Conservation (phyloP, 2,888 invertebrate species). For the Aphodius sticticus region DNA sequence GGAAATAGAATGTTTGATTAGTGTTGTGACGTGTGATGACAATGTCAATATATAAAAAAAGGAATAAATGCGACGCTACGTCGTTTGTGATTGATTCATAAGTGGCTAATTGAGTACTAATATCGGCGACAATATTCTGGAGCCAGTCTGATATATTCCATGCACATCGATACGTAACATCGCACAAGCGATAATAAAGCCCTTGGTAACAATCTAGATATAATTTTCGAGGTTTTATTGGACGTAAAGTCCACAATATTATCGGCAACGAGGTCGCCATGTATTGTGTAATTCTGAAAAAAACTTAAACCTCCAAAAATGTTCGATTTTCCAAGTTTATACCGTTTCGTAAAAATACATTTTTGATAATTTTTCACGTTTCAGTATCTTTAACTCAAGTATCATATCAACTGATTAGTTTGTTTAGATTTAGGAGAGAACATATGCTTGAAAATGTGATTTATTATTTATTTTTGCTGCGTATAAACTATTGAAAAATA, state of each 20-base stretch:
- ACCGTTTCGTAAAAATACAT: no score
- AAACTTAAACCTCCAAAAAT: background rate
- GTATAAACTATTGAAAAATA: no score
- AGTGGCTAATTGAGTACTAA: constrained; percentile 9
- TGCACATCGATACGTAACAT: constrained; percentile 9
- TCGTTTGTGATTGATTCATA: background rate
- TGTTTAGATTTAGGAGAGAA: no score
- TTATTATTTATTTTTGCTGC: no score
- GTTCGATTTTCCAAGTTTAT: background rate
- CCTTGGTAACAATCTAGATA: background rate
- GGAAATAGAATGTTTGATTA: background rate
- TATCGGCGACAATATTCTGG: background rate
- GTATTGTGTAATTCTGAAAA: background rate
- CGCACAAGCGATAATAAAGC: background rate
- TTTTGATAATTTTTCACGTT: no score
- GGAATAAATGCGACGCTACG: background rate
- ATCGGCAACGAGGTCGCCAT: background rate
- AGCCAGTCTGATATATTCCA: constrained; percentile 25
- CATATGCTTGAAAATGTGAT: no score
- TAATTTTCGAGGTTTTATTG: background rate
- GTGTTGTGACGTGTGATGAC: background rate
- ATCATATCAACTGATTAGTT: no score
- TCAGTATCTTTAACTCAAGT: no score
- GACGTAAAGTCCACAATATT: background rate
- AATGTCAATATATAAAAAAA: background rate